Evolutionary conservation across 2,797 vertebrate genomes (phyloP), one percentile per base, ranked within the genome.

Genomic region (Anabacerthia variegaticeps): DNA sequence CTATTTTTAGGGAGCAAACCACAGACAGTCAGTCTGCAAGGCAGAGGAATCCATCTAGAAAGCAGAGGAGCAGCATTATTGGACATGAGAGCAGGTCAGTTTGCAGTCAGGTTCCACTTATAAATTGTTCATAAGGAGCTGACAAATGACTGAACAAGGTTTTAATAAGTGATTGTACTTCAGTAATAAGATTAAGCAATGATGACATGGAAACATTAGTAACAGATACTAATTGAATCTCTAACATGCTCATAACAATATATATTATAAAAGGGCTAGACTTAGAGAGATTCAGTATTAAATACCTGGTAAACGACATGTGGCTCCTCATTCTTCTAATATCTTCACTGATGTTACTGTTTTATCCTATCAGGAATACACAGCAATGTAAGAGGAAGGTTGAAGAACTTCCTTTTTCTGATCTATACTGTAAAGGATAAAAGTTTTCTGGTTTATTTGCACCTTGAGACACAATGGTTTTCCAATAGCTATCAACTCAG

Each of bases 161-260:
- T 94, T 95, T 90, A 90, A 55, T 84, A 90, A 76, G 56, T 76
- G 67, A 56, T 79, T 91, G 58, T 65, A 48, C 43, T 92, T 95
- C 43, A 26, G 6, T 89, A 86, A 90, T 78, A 75, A 88, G 56
- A 93, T 94, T 88, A 92, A 84, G 55, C 16, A 88, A 81, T 86
- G 72, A 62, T 75, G 62, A 72, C 89, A 66, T 72, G 54, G 69
- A 74, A 93, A 51, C 43, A 58, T 74, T 80, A 75, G 46, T 61
- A 96, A 81, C 49, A 92, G 93, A 89, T 78, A 69, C 28, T 92
- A 95, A 94, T 62, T 88, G 76, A 72, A 83, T 85, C 36, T 85
- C 49, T 88, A 66, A 80, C 37, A 32, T 4, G 4, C 54, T 94
- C 7, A 24, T 80, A 92, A 88, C 27, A 61, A 46, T 80, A 61